Evolutionary conservation across 2,797 vertebrate species (phyloP), one percentile per base, ranked within the genome.

Genomic region (Podargus strigoides): DNA sequence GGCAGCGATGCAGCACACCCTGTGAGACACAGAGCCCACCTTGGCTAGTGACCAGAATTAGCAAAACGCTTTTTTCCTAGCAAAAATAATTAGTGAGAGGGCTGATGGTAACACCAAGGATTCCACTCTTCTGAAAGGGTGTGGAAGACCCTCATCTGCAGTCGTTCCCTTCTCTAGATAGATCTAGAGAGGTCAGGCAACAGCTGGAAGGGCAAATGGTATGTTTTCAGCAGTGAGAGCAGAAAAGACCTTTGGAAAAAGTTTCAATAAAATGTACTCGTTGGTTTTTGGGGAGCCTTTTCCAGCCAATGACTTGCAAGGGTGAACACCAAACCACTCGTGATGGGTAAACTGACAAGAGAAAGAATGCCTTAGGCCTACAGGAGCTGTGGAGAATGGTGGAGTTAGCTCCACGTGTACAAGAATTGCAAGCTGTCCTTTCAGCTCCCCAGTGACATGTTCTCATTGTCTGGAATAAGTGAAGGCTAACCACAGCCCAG

Each of bases 361-460:
- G 17, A 34, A 37, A 28, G 58, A n/a, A n/a, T 10, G 34, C 56
- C 67, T n/a, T 59, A 58, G 36, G 24, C 23, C 78, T 34, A 7
- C 8, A 18, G 23, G 19, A 76, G 26, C 13, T 16, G 14, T 5
- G 34, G 41, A 59, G 55, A 53, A 49, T 30, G 21, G 44, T 37
- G 15, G 18, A 85, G 58, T 14, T n/a, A 37, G 23, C 41, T 55
- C 2, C 1, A 0, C 1, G 11, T 5, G 32, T 26, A 30, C 42
- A 47, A 32, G 28, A 28, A 50, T 5, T 32, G 26, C 14, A 66
- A 68, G 41, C 52, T 6, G 0, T n/a, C 44, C 47, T 70, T 84
- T 42, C 78, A 60, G 22, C 80, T 72, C 55, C 46, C 9, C 3
- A 32, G 63, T 12, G 34, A 52, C 28, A 34, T 0, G 1, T 44